These are phyloP conservation scores for Xylocampa areola DNA, from an alignment of 2,888 invertebrate genomes.

Conservation along the genomic window DNA sequence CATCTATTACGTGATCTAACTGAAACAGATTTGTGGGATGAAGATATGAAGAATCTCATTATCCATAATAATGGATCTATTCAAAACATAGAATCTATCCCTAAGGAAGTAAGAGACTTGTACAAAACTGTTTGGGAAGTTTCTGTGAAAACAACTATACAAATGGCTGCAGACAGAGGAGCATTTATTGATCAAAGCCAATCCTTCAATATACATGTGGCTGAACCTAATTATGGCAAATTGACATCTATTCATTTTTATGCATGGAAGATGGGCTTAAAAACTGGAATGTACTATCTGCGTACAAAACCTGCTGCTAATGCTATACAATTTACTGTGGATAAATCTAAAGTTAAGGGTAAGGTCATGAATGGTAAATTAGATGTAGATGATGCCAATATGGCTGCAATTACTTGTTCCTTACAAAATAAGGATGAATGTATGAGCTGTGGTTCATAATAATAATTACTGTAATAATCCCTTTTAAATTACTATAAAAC, in stretches of 20 bases:
- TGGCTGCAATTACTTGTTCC: slow-evolving; percentile 95
- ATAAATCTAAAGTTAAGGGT: slow-evolving; percentile 91
- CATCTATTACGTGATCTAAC: slow-evolving; percentile 98
- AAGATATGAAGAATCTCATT: slow-evolving; percentile 98
- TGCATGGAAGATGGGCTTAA: slow-evolving; percentile 98
- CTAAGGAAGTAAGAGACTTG: slow-evolving; percentile 94
- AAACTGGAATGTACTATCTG: slow-evolving; percentile 99
- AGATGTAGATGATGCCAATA: slow-evolving; percentile 84
- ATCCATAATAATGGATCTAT: slow-evolving; percentile 98
- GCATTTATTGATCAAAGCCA: slow-evolving; percentile 99
- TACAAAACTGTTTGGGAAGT: slow-evolving; percentile 99
- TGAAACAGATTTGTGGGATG: slow-evolving; percentile 97
- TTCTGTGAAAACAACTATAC: slow-evolving; percentile 96
- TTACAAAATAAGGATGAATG: slow-evolving; percentile 96
- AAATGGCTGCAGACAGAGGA: slow-evolving; percentile 99
- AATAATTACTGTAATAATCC: not conserved
- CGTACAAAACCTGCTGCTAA: slow-evolving; percentile 98
- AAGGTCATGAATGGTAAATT: slow-evolving; percentile 69
- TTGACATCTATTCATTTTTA: slow-evolving; percentile 99
- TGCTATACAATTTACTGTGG: slow-evolving; percentile 99
- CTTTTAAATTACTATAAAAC: not conserved
- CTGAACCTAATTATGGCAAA: slow-evolving; percentile 97
- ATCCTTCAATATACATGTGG: slow-evolving; percentile 99
- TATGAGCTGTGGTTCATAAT: slow-evolving; percentile 95
- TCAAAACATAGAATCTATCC: slow-evolving; percentile 95